Base-by-base conservation (phyloP, 2,888 invertebrate genomes). In the Plemyria rubiginata region DNA sequence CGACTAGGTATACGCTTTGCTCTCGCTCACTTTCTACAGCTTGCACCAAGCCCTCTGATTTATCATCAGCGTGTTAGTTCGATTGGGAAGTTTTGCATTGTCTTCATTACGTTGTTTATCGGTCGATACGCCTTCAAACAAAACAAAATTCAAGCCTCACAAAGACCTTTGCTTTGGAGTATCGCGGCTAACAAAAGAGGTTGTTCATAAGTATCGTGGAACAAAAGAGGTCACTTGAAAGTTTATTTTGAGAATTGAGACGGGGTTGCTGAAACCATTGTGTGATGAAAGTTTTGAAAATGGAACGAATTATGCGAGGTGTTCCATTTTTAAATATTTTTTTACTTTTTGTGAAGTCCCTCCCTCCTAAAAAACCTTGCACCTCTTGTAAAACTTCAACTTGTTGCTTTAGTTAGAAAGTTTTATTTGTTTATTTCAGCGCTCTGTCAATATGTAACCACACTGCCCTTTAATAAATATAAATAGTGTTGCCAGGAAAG, bases 1-100 rank as follows among this genome's bases (percentile, higher is more conserved):
- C n/a, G n/a, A n/a, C n/a, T n/a, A n/a, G n/a, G n/a, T n/a, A n/a
- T n/a, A 8, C 32, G 32, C 7, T 32, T 32, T 1, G 32, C 8
- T 36, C 15, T 29, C 40, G 41, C 29, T 43, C n/a, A 2, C 29
- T 22, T 41, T 13, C 29, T 12, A 22, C 9, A 38, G 15, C 55
- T 55, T 57, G 36, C 29, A 53, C 64, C 60, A 56, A 32, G 2
- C 55, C 11, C 32, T 3, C 40, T 50, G 53, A 64, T 64, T 60
- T 53, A 60, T 53, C 45, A 53, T 29, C 53, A 12, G 43, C 60
- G 32, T 60, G 54, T 53, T 58, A 53, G 64, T 64, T 64, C 60
- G 64, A 64, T 64, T 62, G 16, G 38, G 48, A 60, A 64, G 60
- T 60, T 60, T 64, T 64, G 60, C 56, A 64, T 64, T 64, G 64